Conservation (phyloP, 2,888 invertebrate species). For the Ligdia adustata region DNA sequence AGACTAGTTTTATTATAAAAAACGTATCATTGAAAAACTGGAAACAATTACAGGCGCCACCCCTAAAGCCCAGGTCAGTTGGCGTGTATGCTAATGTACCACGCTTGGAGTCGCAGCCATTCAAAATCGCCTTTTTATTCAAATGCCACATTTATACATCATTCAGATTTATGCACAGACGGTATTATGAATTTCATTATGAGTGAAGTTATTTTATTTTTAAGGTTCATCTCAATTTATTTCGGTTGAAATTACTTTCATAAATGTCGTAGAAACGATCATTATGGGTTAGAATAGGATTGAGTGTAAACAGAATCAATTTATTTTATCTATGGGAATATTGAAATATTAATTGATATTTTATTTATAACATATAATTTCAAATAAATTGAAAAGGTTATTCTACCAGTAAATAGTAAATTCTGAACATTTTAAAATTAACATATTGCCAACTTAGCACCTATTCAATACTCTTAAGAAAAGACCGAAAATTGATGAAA, state of each 20-base stretch:
- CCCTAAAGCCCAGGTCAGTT: too few relatives aligned
- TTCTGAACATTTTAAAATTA: slow-evolving; percentile 17
- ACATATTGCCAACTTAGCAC: slow-evolving; percentile 17
- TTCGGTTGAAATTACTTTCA: neutral
- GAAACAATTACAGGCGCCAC: too few relatives aligned
- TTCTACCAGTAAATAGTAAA: slow-evolving; percentile 7
- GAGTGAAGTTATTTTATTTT: slow-evolving; percentile 21
- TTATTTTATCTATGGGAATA: too few relatives aligned
- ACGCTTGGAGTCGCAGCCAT: slow-evolving; percentile 50
- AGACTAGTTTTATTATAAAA: too few relatives aligned
- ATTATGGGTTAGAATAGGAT: too few relatives aligned
- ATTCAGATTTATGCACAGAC: slow-evolving; percentile 53
- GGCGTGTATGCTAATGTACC: slow-evolving; percentile 56
- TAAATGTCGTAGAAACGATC: neutral
- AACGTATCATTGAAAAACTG: too few relatives aligned
- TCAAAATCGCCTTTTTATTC: slow-evolving; percentile 66
- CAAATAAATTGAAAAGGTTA: neutral
- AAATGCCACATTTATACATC: slow-evolving; percentile 61
- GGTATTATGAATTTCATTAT: slow-evolving; percentile 55
- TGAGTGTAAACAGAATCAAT: too few relatives aligned
- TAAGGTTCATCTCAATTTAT: neutral
- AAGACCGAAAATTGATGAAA: slow-evolving; percentile 18
- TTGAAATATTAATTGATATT: too few relatives aligned
- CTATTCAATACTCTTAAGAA: slow-evolving; percentile 13
- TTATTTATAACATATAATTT: too few relatives aligned